Conservation (phyloP, 2,113 vertebrate genomes). For the Carassius gibelio region DNA sequence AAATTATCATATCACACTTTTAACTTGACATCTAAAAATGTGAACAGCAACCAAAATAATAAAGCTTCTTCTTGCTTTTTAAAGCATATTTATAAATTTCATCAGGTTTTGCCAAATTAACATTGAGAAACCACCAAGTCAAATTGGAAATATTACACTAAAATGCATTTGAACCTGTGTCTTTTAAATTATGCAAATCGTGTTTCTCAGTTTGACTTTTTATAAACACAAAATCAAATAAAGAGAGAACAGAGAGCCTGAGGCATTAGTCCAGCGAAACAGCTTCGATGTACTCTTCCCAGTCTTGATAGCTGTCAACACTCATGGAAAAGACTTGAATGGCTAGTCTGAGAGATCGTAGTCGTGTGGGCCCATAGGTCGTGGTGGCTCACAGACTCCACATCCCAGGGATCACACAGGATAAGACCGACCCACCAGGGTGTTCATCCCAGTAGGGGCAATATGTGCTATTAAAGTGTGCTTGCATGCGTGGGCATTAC, state of each 20-base stretch:
- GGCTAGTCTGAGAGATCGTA: not conserved
- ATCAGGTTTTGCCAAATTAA: not conserved
- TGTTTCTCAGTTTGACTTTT: not conserved
- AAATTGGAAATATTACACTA: not conserved
- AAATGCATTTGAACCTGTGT: not conserved
- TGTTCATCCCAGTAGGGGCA: not conserved
- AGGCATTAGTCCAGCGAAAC: not conserved
- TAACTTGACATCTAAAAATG: not conserved
- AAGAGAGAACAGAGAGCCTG: not conserved
- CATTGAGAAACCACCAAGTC: not conserved
- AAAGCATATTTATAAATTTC: not conserved
- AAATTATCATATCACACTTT: not conserved
- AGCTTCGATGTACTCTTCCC: not conserved
- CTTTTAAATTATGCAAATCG: not conserved
- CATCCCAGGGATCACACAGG: slow-evolving; percentile 18
- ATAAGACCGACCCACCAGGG: slow-evolving; percentile 18
- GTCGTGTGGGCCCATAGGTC: not conserved
- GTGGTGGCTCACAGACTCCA: not conserved
- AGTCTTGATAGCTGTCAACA: not conserved
- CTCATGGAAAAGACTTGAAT: not conserved
- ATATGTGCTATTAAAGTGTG: slow-evolving; percentile 13
- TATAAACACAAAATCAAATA: not conserved
- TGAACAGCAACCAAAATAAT: not conserved
- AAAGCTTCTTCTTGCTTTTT: not conserved
- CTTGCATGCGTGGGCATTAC: not conserved